These are phyloP conservation scores for Holcopasites calliopsidis DNA, from an alignment of 1,140 invertebrate genomes.

Conservation along the genomic window DNA sequence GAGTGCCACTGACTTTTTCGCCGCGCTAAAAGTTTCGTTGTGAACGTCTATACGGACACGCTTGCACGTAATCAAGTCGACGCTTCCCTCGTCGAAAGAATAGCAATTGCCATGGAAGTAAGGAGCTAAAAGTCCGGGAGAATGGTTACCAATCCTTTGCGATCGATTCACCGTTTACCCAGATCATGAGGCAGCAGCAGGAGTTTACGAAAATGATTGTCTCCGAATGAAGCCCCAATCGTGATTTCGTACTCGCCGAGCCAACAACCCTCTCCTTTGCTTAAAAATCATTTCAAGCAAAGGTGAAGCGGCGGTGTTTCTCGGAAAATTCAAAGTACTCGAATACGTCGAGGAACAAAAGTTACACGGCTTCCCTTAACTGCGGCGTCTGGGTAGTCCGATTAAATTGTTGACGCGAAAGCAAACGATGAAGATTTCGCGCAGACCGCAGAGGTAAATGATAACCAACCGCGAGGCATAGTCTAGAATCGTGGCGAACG, in stretches of 20 bases:
- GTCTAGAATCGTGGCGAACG: neutral
- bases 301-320: neutral
- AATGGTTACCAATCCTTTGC: slow-evolving; percentile 31
- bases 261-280: neutral
- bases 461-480: too few relatives aligned
- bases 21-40: too few relatives aligned
- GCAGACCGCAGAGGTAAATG: too few relatives aligned
- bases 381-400: too few relatives aligned
- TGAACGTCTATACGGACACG: neutral
- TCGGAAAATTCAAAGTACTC: neutral
- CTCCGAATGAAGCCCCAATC: neutral
- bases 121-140: neutral
- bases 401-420: too few relatives aligned
- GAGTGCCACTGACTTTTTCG: too few relatives aligned
- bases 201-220: slow-evolving; percentile 13
- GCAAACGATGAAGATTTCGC: too few relatives aligned
- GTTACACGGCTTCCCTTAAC: too few relatives aligned
- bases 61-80: neutral
- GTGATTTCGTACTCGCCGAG: neutral
- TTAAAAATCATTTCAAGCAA: neutral
- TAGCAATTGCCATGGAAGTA: slow-evolving; percentile 40
- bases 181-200: neutral
- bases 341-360: too few relatives aligned
- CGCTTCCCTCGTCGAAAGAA: neutral
- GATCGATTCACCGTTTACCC: slow-evolving; percentile 6